phyloP scores from a whole-genome alignment of 2,113 vertebrate genomes.

The Amphilophus citrinellus region DNA sequence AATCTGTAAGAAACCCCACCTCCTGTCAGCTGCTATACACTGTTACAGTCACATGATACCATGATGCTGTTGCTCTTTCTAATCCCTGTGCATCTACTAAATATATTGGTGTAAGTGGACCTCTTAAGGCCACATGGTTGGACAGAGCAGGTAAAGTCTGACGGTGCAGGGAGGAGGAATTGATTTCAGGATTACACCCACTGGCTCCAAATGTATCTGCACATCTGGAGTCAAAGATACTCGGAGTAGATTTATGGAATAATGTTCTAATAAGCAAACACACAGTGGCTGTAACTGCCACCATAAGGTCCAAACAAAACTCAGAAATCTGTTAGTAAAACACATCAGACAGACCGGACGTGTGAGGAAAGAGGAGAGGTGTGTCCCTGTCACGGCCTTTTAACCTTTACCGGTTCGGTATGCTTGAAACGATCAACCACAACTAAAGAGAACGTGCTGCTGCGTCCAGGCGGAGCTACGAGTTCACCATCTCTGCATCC shows the following conservation, averaged over 20 bases:
- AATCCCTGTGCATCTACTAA: not conserved
- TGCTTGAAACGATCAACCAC: not conserved
- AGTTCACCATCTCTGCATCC: not conserved
- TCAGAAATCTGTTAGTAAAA: too few relatives aligned
- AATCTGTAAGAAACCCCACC: not conserved
- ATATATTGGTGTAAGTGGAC: not conserved
- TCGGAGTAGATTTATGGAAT: not conserved
- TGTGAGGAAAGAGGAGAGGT: too few relatives aligned
- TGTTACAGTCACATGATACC: not conserved
- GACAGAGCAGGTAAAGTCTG: not conserved
- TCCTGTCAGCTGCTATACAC: not conserved
- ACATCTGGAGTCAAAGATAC: too few relatives aligned
- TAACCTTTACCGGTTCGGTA: not conserved
- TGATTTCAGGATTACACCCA: too few relatives aligned
- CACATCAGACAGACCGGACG: too few relatives aligned
- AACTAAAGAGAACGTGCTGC: not conserved
- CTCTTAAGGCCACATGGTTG: not conserved
- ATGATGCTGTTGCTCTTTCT: not conserved
- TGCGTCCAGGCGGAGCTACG: not conserved
- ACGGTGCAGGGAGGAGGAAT: not conserved
- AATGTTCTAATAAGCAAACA: not conserved
- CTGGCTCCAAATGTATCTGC: too few relatives aligned
- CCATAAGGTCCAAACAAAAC: not conserved
- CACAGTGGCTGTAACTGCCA: not conserved
- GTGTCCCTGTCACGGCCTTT: too few relatives aligned